Percentiles rank a stretch among this genome's conserved stretches.
Conservation (phyloP, 2,888 invertebrate genomes). For the Lasioglossum calceatum region DNA sequence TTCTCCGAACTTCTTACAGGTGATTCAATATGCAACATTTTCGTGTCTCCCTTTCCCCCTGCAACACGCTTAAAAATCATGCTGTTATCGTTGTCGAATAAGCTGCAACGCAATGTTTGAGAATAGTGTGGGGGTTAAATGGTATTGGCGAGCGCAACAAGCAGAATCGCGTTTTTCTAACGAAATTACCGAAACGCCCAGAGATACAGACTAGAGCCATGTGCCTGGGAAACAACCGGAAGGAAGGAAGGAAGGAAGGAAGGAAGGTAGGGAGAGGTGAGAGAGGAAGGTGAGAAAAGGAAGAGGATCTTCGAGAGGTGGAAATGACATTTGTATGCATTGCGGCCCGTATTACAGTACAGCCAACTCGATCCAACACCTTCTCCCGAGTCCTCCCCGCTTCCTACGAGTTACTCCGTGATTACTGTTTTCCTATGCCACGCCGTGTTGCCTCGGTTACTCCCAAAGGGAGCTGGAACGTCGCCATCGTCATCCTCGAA, state of each 20-base stretch:
- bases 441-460: conserved; percentile 64
- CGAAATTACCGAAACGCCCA: conserved; percentile 26
- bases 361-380: conserved; percentile 76
- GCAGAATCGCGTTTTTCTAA: background rate
- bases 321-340: conserved; percentile 82
- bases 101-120: background rate
- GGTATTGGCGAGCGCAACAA: background rate
- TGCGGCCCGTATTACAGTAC: conserved; percentile 80
- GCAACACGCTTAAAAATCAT: too few relatives aligned
- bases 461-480: conserved; percentile 69
- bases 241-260: conserved; percentile 54
- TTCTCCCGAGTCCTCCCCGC: conserved; percentile 45
- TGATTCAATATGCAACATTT: too few relatives aligned
- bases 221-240: conserved; percentile 42
- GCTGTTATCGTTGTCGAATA: background rate
- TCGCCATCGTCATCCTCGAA: conserved; percentile 41
- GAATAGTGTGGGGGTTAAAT: background rate
- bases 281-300: conserved; percentile 49
- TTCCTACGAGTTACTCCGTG: conserved; percentile 74
- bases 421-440: conserved; percentile 81
- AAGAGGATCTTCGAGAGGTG: conserved; percentile 65
- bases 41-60: too few relatives aligned
- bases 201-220: conserved; percentile 15
- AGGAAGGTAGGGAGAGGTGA: conserved; percentile 16
- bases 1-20: too few relatives aligned